Evolutionary conservation across 2,888 invertebrate genomes (phyloP), one percentile per base, ranked within the genome.

Genomic region (Dicyrtoma fusca): DNA sequence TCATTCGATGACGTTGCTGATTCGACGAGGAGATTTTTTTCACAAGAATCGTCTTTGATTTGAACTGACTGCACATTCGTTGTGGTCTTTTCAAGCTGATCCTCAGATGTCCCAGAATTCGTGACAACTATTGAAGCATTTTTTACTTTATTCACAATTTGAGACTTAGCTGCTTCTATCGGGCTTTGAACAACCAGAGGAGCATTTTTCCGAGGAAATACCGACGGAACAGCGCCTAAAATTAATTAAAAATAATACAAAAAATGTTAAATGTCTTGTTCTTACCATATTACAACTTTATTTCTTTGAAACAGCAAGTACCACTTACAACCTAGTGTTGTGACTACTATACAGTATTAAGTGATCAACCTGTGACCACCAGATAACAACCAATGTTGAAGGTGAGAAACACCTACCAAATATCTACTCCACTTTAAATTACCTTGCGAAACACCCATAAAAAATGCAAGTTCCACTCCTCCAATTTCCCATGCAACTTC

Each of bases 141-240:
- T 44, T 70, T 34, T 13, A 21, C n/a, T 26, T 49, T 49, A 5
- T 23, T 26, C 14, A 25, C 64, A 1, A 55, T 25, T 51, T 47
- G 49, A 17, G 49, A 19, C 44, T 72, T 72, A 13, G 49, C 44
- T 19, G 53, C 42, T 69, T 69, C 73, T 11, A 63, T 25, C 1
- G 77, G 74, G 21, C 65, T 75, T 45, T 77, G 78, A 49, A 78
- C 69, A n/a, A 76, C 69, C 25, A 78, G 21, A n/a, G 80, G 77
- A 8, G 77, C 71, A 64, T 71, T 75, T 47, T 78, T 78, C 19
- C 78, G 49, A 11, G 78, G 79, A 74, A 80, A 80, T 21, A 79
- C 77, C 10, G 79, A 77, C 6, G 80, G 80, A 19, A 79, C 77
- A 14, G 80, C 80, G 74, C 74, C 80, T 80, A 34, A 34, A 34